Percentiles rank a stretch among this genome's conserved stretches.
These are phyloP conservation scores for Bombylius discolor DNA, from an alignment of 2,888 invertebrate genomes.

Conservation along the genomic window DNA sequence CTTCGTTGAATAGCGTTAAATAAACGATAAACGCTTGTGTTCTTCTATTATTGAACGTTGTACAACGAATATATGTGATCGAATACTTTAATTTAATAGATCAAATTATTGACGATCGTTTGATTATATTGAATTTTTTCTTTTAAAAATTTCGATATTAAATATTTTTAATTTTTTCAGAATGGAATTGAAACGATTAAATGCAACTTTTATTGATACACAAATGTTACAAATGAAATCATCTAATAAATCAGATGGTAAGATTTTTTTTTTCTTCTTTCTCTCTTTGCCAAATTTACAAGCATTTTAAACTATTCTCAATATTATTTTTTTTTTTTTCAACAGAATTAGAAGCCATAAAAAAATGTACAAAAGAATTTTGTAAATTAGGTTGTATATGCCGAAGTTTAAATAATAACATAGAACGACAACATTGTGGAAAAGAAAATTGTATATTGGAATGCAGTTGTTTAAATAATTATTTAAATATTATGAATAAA, in stretches of 20 bases:
- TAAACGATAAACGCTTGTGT: too few species aligned
- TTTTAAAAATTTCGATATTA: not conserved
- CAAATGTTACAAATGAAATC: slow-evolving; percentile 10
- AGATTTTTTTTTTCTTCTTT: not conserved
- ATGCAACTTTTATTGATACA: slow-evolving; percentile 50
- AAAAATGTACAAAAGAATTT: slow-evolving; percentile 40
- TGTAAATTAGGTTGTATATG: slow-evolving; percentile 58
- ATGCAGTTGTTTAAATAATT: slow-evolving; percentile 35
- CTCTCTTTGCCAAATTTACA: too few species aligned
- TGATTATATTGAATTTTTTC: too few species aligned
- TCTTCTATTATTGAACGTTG: too few species aligned
- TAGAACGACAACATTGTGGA: slow-evolving; percentile 47
- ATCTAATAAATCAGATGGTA: not conserved
- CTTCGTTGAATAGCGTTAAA: too few species aligned
- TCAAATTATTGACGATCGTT: too few species aligned
- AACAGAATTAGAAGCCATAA: not conserved
- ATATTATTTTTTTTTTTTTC: not conserved
- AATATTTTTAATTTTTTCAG: slow-evolving; percentile 17
- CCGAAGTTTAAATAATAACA: slow-evolving; percentile 40
- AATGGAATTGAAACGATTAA: slow-evolving; percentile 46
- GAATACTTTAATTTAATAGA: not conserved
- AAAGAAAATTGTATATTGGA: slow-evolving; percentile 37
- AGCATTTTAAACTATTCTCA: too few species aligned
- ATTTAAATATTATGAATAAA: not conserved
- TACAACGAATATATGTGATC: not conserved